Base-by-base conservation (phyloP, 2,888 invertebrate species). In the Aphidoletes aphidimyza region DNA sequence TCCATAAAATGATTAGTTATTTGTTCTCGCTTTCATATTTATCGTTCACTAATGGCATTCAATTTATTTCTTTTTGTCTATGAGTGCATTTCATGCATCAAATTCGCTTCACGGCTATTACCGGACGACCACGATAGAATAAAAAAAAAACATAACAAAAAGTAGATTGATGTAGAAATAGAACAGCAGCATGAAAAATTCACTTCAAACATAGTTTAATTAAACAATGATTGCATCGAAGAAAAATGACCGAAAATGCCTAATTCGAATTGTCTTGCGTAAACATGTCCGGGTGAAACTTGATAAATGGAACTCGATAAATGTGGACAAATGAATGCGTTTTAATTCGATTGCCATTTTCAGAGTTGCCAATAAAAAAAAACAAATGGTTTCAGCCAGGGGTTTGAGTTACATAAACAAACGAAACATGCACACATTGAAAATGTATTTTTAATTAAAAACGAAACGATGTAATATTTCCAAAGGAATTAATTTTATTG, bases 21-120 rank as follows among this genome's bases (percentile, higher is more conserved):
- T 5, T 69, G 30, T 69, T 69, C 69, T 69, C 19, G 47, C 19
- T 47, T 47, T 47, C 17, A 19, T 19, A 17, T 47, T 17, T 47
- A 17, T 30, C 14, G 14, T 69, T 14, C 69, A 14, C 30, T 69
- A 69, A 69, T 69, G 69, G 30, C 26, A 69, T 69, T 14, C 69
- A 69, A 69, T 69, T 69, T 30, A 69, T 11, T 69, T 9, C 1
- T n/a, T n/a, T 54, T 22, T 22, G 54, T 54, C 69, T 30, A 69
- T 69, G 11, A 69, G 34, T 69, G 69, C 34, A 69, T 69, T 69
- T 69, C 69, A 34, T 69, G 69, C 69, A 69, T 69, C 69, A 69
- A 14, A 69, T 26, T 69, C 69, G 69, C 34, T 69, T 69, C 69
- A 69, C 34, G 69, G 69, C 11, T 14, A 69, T 69, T 69, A 69